Percentiles rank a stretch among this genome's conserved stretches.
Conservation (phyloP, 2,797 vertebrate genomes). For the Dallia pectoralis region DNA sequence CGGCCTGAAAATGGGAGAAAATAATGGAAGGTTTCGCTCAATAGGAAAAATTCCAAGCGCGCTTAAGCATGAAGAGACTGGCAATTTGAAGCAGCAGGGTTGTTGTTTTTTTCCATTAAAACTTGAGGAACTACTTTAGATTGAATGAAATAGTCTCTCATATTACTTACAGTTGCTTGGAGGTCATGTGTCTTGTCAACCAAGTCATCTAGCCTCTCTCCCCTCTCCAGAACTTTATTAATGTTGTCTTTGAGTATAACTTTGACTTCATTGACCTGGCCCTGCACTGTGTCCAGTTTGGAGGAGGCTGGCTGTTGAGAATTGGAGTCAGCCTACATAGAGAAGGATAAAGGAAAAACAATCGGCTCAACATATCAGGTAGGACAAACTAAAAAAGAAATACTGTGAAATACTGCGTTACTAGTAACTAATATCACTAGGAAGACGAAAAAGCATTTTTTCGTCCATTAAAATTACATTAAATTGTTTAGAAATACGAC, state of each 20-base stretch:
- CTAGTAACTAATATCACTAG: neutral
- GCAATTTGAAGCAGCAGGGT: neutral
- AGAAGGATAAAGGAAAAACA: neutral
- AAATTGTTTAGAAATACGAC: too few relatives aligned
- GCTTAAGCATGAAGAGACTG: neutral
- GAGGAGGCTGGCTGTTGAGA: constrained; percentile 45
- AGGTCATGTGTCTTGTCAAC: constrained; percentile 73
- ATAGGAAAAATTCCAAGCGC: neutral
- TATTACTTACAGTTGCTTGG: constrained; percentile 75
- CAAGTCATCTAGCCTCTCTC: constrained; percentile 72
- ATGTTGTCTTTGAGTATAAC: constrained; percentile 83
- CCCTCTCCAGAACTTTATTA: constrained; percentile 80
- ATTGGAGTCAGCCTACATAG: constrained; percentile 60
- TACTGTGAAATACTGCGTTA: neutral
- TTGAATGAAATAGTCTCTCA: neutral
- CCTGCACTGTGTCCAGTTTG: constrained; percentile 68
- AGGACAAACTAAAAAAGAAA: neutral
- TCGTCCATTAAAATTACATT: too few relatives aligned
- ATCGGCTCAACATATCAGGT: neutral
- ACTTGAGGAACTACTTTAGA: neutral
- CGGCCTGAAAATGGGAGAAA: constrained; percentile 67
- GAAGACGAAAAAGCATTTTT: too few relatives aligned
- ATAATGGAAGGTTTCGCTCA: constrained; percentile 9
- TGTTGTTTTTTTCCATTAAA: neutral
- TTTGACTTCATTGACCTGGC: constrained; percentile 81